Evolutionary conservation across 2,888 invertebrate species (phyloP).

Genomic region (Branchinecta sandiegonensis): DNA sequence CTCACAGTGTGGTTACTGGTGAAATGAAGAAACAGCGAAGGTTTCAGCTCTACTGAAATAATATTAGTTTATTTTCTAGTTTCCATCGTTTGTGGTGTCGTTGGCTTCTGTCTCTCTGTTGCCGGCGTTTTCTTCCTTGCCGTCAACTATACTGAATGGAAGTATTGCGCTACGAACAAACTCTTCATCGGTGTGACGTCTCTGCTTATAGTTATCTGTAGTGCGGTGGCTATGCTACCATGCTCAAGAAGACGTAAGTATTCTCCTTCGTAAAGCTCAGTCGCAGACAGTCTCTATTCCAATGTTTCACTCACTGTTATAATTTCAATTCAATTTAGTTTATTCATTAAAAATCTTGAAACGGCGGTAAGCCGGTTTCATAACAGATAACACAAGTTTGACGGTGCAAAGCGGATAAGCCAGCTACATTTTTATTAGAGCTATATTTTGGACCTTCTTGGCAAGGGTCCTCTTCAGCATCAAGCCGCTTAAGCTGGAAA

Average conservation of each 20-base stretch:
- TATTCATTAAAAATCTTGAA: no score
- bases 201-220: constrained; percentile 29
- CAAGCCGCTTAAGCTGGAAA: no score
- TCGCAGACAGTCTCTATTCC: no score
- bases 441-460: no score
- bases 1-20: background rate
- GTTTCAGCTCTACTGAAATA: background rate
- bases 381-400: no score
- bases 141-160: constrained; percentile 32
- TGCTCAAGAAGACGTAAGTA: background rate
- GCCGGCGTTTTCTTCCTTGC: constrained; percentile 33
- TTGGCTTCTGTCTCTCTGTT: constrained; percentile 32
- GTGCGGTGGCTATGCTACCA: constrained; percentile 33
- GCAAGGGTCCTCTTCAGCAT: no score
- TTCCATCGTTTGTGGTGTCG: constrained; percentile 31
- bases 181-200: constrained; percentile 35
- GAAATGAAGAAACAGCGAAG: background rate
- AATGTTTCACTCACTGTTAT: no score
- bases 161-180: constrained; percentile 34
- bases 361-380: no score
- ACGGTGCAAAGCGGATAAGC: no score
- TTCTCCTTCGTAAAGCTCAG: no score
- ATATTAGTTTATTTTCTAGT: constrained; percentile 2
- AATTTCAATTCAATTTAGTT: no score
- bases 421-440: no score